phyloP scores from a whole-genome alignment of 2,113 vertebrate genomes.

The Triplophysa siluroides region DNA sequence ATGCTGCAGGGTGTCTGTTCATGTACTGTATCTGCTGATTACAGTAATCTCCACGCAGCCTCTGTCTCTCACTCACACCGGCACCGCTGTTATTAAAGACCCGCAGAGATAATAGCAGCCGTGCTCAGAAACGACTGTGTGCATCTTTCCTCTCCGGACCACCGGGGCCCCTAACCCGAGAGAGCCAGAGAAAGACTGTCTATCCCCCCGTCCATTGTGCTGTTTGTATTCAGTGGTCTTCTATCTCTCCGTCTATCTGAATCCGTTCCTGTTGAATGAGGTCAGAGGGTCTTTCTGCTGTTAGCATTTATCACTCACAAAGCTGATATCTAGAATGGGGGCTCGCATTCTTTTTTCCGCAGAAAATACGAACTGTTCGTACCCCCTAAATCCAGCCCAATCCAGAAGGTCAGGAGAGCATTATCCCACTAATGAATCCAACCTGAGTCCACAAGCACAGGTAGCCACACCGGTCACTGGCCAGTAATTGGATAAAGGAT shows the following conservation, averaged over 20 bases:
- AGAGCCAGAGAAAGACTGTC: conserved; percentile 11
- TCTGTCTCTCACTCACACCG: conserved; percentile 39
- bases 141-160: conserved; percentile 35
- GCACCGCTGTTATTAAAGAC: conserved; percentile 51
- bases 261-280: conserved; percentile 30
- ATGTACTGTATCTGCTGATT: conserved; percentile 54
- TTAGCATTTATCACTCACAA: conserved; percentile 36
- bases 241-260: conserved; percentile 46
- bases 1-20: conserved; percentile 31
- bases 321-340: conserved; percentile 6
- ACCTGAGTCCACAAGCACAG: conserved; percentile 37
- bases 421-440: conserved; percentile 53
- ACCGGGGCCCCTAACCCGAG: conserved; percentile 16
- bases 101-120: conserved; percentile 51
- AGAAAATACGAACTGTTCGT: neutral
- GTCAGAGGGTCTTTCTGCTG: conserved; percentile 34
- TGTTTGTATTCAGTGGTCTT: conserved; percentile 38
- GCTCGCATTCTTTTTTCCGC: conserved; percentile 7
- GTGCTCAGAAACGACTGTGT: conserved; percentile 46
- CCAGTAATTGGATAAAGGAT: conserved; percentile 54
- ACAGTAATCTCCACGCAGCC: conserved; percentile 49
- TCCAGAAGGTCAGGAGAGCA: conserved; percentile 33
- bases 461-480: conserved; percentile 50
- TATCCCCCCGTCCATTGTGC: conserved; percentile 11
- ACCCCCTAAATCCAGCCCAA: conserved; percentile 29